Conservation (phyloP, 2,797 vertebrate species). For the Sebastes matsubarae region DNA sequence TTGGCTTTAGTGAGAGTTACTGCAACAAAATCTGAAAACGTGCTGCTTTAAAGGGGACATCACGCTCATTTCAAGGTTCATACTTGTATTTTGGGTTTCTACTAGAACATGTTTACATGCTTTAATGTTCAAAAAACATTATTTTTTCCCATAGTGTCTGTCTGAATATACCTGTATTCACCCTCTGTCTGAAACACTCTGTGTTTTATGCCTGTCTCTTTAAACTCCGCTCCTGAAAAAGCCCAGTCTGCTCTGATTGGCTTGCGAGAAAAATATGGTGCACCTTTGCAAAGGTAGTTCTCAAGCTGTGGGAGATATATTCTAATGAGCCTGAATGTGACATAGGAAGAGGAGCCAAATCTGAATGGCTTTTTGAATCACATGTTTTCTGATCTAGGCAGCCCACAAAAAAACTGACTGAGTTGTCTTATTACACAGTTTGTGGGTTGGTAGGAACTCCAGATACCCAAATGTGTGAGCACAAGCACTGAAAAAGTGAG, state of each 20-base stretch:
- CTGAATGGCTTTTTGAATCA: neutral
- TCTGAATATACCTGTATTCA: neutral
- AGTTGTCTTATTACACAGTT: neutral
- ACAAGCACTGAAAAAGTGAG: neutral
- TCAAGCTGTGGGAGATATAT: neutral
- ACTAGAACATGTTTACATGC: neutral
- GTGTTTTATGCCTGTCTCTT: neutral
- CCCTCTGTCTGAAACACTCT: neutral
- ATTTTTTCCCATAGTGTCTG: neutral
- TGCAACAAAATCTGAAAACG: neutral
- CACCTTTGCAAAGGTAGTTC: neutral
- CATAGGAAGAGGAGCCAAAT: neutral
- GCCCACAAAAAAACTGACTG: neutral
- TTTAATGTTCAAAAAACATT: neutral
- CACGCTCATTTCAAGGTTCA: neutral
- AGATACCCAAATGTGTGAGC: neutral
- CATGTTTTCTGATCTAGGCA: neutral
- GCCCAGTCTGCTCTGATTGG: neutral
- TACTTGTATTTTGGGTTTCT: neutral
- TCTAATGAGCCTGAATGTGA: neutral
- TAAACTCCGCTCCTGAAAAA: neutral
- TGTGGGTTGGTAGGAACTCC: neutral
- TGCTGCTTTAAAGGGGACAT: neutral
- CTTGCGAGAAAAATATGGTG: neutral
- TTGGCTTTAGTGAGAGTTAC: neutral